Percentiles rank a stretch among this genome's conserved stretches.
phyloP scores from a whole-genome alignment of 2,797 vertebrate species.

The Columba guinea region DNA sequence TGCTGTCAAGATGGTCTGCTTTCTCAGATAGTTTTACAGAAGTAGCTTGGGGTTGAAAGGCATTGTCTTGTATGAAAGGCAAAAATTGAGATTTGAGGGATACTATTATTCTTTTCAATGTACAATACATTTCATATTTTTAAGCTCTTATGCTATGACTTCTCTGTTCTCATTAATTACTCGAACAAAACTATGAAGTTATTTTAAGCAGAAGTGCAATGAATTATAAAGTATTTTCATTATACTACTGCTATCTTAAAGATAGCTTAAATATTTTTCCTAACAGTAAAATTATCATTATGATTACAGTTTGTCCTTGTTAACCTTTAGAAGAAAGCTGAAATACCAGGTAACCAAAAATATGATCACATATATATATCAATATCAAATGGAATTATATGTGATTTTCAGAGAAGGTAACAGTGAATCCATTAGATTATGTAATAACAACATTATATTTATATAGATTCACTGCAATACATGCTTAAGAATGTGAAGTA shows the following conservation, averaged over 20 bases:
- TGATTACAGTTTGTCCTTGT: not conserved
- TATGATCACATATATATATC: not conserved
- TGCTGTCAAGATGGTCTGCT: not conserved
- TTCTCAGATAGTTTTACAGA: not conserved
- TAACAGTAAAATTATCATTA: not conserved
- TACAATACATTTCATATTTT: not conserved
- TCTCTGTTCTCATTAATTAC: not conserved
- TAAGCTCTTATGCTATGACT: not conserved
- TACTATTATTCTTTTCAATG: not conserved
- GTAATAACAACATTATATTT: not conserved
- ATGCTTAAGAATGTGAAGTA: not conserved
- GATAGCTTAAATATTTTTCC: not conserved
- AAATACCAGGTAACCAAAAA: not conserved
- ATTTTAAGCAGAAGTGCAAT: not conserved
- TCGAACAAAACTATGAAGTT: not conserved
- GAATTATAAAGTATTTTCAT: not conserved
- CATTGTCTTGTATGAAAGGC: not conserved
- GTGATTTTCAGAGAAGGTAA: not conserved
- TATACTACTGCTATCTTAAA: not conserved
- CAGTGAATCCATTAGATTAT: not conserved
- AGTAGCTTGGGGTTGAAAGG: not conserved
- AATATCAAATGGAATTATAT: not conserved
- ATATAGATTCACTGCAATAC: not conserved
- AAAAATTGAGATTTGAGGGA: not conserved
- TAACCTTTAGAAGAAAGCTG: conserved; percentile 28